Evolutionary conservation across 2,888 invertebrate genomes (phyloP).

Genomic region (Bombylius discolor): DNA sequence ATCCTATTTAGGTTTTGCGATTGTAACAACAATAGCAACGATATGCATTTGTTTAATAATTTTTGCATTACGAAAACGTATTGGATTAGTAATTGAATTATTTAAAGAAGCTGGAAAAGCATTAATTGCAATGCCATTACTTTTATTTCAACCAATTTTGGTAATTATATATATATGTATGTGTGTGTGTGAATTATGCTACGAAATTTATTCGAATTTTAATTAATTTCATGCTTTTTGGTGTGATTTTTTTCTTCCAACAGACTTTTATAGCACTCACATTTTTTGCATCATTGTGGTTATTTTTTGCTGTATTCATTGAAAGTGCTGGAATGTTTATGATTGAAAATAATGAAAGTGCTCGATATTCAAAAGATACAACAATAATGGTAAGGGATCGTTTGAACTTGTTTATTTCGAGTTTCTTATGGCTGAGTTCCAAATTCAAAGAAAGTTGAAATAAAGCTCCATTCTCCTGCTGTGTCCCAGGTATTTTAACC

Average conservation of each 20-base stretch:
- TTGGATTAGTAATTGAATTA: conserved; percentile 47
- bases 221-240: neutral
- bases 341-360: conserved; percentile 22
- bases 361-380: conserved; percentile 16
- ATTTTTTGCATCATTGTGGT: conserved; percentile 44
- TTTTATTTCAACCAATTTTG: conserved; percentile 47
- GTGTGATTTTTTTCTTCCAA: neutral
- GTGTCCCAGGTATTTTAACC: too few species aligned
- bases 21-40: conserved; percentile 45
- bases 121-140: conserved; percentile 44
- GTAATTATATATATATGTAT: conserved; percentile 26
- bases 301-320: conserved; percentile 47
- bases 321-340: conserved; percentile 44
- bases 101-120: conserved; percentile 56
- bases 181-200: too few species aligned
- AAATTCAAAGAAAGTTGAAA: too few species aligned
- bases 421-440: too few species aligned
- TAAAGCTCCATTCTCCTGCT: too few species aligned
- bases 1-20: conserved; percentile 43
- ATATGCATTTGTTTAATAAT: conserved; percentile 43
- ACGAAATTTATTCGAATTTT: too few species aligned
- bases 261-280: conserved; percentile 30
- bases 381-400: conserved; percentile 11
- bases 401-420: neutral
- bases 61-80: conserved; percentile 47